Conservation (phyloP, 1,140 invertebrate genomes). For the Amphibalanus amphitrite region DNA sequence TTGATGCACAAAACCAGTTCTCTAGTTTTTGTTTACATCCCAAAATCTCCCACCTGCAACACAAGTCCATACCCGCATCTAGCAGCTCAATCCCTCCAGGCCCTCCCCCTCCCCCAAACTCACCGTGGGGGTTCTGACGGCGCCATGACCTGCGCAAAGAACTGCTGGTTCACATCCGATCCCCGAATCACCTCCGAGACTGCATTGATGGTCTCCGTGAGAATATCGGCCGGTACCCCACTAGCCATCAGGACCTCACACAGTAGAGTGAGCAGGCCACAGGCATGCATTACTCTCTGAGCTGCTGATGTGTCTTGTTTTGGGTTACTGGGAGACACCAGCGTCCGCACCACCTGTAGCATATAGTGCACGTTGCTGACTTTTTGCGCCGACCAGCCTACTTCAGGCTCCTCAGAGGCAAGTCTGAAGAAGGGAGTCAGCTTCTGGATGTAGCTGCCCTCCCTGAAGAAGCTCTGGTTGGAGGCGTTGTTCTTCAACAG, state of each 20-base stretch:
- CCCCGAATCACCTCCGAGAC: slow-evolving; percentile 90
- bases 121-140: slow-evolving; percentile 75
- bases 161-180: slow-evolving; percentile 77
- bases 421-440: slow-evolving; percentile 65
- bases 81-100: slow-evolving; percentile 2
- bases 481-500: slow-evolving; percentile 87
- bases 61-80: no score
- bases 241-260: slow-evolving; percentile 84
- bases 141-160: slow-evolving; percentile 75
- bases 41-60: no score
- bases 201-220: slow-evolving; percentile 90
- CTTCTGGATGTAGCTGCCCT: slow-evolving; percentile 83
- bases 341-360: slow-evolving; percentile 67
- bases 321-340: slow-evolving; percentile 77
- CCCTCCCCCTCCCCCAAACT: slow-evolving; percentile 10
- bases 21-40: no score
- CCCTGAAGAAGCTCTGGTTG: slow-evolving; percentile 98
- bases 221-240: slow-evolving; percentile 88
- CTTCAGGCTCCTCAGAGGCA: slow-evolving; percentile 35
- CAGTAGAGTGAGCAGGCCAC: slow-evolving; percentile 35
- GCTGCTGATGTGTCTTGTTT: slow-evolving; percentile 56
- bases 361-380: slow-evolving; percentile 84
- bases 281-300: slow-evolving; percentile 72
- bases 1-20: no score
- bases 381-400: slow-evolving; percentile 83